phyloP scores from a whole-genome alignment of 2,113 vertebrate species.

The Scartelaos histophorus region DNA sequence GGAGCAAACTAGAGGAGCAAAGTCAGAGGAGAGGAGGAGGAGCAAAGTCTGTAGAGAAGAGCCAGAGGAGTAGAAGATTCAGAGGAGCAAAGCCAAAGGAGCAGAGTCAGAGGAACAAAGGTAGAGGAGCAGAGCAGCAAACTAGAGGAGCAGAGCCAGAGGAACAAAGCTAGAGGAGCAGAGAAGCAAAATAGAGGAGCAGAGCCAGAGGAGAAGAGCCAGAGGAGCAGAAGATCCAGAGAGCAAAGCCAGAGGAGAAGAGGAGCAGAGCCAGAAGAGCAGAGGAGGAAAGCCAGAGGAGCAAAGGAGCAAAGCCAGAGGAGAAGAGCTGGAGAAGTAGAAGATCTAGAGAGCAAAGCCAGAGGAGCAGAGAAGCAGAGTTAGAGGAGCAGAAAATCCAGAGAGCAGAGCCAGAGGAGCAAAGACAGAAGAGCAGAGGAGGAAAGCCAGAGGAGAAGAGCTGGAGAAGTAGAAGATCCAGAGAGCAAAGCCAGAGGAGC shows the following conservation, averaged over 20 bases:
- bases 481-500: no score
- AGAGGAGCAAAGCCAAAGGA: neutral
- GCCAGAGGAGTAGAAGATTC: neutral
- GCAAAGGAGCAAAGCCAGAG: neutral
- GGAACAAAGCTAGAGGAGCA: neutral
- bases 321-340: neutral
- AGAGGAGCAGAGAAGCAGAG: neutral
- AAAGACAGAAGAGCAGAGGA: neutral
- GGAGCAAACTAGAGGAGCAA: no score
- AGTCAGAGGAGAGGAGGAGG: neutral
- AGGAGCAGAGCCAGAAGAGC: no score
- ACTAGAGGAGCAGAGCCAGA: neutral
- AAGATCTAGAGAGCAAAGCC: no score
- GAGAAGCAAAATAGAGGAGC: neutral
- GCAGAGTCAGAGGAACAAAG: neutral
- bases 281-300: no score
- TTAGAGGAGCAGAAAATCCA: neutral
- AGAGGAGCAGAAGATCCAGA: neutral
- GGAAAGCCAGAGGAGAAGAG: no score
- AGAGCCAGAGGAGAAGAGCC: neutral
- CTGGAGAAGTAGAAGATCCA: no score
- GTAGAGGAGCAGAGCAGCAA: neutral
- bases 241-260: no score
- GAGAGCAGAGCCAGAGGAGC: no score
- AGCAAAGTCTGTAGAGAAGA: no score